Conservation (phyloP, 2,888 invertebrate species). For the Chesias legatella region DNA sequence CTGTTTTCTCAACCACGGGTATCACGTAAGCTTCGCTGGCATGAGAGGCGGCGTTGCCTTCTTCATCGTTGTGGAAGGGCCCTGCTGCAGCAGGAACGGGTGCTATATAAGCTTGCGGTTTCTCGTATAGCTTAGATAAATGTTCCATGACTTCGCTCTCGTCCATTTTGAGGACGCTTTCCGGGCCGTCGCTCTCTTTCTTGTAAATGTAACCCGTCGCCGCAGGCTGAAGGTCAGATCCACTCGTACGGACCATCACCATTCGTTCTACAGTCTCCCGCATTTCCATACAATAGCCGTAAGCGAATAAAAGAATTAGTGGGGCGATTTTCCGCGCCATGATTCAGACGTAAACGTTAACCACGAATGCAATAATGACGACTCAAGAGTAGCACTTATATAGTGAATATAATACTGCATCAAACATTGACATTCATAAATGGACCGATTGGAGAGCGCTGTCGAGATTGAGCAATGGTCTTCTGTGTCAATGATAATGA, state of each 20-base stretch:
- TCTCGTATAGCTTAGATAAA: conserved; percentile 58
- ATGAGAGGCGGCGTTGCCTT: conserved; percentile 49
- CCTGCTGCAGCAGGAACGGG: conserved; percentile 47
- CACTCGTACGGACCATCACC: conserved; percentile 78
- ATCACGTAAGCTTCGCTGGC: conserved; percentile 48
- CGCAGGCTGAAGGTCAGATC: conserved; percentile 80
- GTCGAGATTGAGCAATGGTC: conserved; percentile 71
- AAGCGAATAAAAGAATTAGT: conserved; percentile 44
- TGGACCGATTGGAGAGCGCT: conserved; percentile 63
- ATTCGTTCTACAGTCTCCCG: conserved; percentile 73
- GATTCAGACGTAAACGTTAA: conserved; percentile 45
- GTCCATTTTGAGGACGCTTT: conserved; percentile 69
- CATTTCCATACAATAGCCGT: conserved; percentile 63
- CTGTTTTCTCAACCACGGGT: conserved; percentile 61
- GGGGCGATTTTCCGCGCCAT: conserved; percentile 57
- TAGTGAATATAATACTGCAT: conserved; percentile 64
- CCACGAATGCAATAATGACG: conserved; percentile 52
- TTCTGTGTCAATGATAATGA: conserved; percentile 79
- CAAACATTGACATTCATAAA: conserved; percentile 71
- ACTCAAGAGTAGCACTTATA: conserved; percentile 66
- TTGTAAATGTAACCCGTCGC: conserved; percentile 81
- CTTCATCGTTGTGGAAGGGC: conserved; percentile 49
- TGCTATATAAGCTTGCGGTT: conserved; percentile 57
- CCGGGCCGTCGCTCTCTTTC: conserved; percentile 69
- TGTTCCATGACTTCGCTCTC: conserved; percentile 69